These are phyloP conservation scores for Platysternon megacephalum DNA, from an alignment of 2,113 vertebrate species.

Conservation along the genomic window DNA sequence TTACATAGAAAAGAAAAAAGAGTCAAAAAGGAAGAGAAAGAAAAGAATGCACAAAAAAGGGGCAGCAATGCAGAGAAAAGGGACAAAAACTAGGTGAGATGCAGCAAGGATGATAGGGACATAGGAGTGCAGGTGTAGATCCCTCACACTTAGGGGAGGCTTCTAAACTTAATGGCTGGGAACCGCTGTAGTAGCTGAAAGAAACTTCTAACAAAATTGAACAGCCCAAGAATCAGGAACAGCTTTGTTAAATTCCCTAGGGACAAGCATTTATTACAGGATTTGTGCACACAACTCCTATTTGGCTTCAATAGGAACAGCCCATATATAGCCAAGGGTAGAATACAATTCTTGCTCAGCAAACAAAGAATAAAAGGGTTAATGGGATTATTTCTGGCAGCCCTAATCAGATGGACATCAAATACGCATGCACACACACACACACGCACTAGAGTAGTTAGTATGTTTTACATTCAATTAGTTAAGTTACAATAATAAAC, in stretches of 20 bases:
- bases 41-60: background rate
- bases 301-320: background rate
- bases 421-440: too few relatives aligned
- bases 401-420: background rate
- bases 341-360: background rate
- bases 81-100: background rate
- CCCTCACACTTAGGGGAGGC: background rate
- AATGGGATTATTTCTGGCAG: background rate
- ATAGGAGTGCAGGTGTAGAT: background rate
- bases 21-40: background rate
- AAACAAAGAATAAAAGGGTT: background rate
- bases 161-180: background rate
- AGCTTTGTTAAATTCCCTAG: accelerated
- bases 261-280: background rate
- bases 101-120: background rate
- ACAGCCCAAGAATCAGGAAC: background rate
- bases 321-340: accelerated
- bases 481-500: background rate
- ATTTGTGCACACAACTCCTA: background rate
- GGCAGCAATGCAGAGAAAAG: background rate
- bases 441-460: background rate
- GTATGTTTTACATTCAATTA: background rate
- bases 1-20: too few relatives aligned
- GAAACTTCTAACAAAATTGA: background rate
- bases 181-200: background rate